Evolutionary conservation across 2,888 invertebrate genomes (phyloP).

Genomic region (Trichacis sp.): DNA sequence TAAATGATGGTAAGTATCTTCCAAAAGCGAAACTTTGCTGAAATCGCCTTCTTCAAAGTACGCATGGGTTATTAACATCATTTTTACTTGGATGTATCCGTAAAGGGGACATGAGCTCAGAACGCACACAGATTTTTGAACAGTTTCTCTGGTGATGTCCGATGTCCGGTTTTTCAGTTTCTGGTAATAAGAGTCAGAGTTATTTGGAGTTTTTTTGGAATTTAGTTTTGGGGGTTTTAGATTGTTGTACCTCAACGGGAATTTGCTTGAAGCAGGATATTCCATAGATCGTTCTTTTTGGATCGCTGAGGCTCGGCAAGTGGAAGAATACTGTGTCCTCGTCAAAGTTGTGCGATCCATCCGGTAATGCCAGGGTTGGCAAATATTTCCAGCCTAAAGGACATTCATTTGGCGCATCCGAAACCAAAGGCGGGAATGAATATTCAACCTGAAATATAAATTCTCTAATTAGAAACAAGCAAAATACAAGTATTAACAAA

Average conservation of each 20-base stretch:
- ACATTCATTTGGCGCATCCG: slow-evolving; percentile 82
- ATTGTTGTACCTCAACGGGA: slow-evolving; percentile 83
- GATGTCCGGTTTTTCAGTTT: slow-evolving; percentile 91
- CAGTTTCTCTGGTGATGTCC: slow-evolving; percentile 96
- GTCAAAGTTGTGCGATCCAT: slow-evolving; percentile 96
- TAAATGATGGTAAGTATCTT: slow-evolving; percentile 92
- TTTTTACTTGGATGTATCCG: slow-evolving; percentile 94
- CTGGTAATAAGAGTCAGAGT: slow-evolving; percentile 72
- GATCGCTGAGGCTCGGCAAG: slow-evolving; percentile 87
- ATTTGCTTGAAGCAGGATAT: slow-evolving; percentile 98
- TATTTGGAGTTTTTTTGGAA: not conserved
- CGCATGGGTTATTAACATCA: slow-evolving; percentile 95
- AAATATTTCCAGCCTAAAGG: slow-evolving; percentile 95
- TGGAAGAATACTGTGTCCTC: slow-evolving; percentile 97
- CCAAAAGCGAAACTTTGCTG: slow-evolving; percentile 85
- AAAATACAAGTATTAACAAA: no score
- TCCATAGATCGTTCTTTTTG: slow-evolving; percentile 90
- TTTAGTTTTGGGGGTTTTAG: not conserved
- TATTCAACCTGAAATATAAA: slow-evolving; percentile 80
- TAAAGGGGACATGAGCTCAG: slow-evolving; percentile 91
- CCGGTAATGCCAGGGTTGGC: slow-evolving; percentile 96
- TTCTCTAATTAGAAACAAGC: not conserved
- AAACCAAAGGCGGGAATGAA: slow-evolving; percentile 89
- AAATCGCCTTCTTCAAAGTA: slow-evolving; percentile 97
- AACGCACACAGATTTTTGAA: slow-evolving; percentile 98